Evolutionary conservation across 2,888 invertebrate species (phyloP).

Genomic region (Drosophila mimica): DNA sequence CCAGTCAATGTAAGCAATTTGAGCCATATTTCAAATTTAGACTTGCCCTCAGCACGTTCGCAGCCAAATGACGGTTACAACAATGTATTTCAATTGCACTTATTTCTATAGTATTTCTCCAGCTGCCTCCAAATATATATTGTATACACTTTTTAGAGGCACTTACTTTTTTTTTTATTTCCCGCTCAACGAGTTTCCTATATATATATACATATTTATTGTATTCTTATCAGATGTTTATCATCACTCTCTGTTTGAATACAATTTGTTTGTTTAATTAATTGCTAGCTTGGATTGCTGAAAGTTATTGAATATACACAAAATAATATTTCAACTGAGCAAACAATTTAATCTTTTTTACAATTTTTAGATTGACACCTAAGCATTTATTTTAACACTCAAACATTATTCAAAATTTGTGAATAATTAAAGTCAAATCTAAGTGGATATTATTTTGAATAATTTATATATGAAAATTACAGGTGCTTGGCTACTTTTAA

Average conservation of each 20-base stretch:
- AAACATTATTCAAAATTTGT: background rate
- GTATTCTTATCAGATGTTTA: conserved; percentile 37
- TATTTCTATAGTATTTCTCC: background rate
- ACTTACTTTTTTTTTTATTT: background rate
- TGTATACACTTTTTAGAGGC: background rate
- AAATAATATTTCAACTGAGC: conserved; percentile 14
- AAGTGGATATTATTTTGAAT: background rate
- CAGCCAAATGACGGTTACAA: background rate
- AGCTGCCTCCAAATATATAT: background rate
- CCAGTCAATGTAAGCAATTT: conserved; percentile 24
- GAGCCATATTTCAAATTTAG: conserved; percentile 33
- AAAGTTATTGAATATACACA: conserved; percentile 30
- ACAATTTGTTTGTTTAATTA: conserved; percentile 29
- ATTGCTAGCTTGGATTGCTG: conserved; percentile 17
- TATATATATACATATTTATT: conserved; percentile 5
- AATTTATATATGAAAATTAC: background rate
- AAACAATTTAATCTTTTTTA: conserved; percentile 7
- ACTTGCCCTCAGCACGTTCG: conserved; percentile 1
- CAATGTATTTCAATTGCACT: background rate
- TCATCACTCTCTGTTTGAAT: conserved; percentile 40
- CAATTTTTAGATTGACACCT: background rate
- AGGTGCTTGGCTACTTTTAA: background rate
- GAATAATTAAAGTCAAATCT: background rate
- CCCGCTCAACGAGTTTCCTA: conserved; percentile 29
- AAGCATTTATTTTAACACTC: background rate